Conservation (phyloP, 92 coral and sea anemone genomes). For the Porites cylindrica region DNA sequence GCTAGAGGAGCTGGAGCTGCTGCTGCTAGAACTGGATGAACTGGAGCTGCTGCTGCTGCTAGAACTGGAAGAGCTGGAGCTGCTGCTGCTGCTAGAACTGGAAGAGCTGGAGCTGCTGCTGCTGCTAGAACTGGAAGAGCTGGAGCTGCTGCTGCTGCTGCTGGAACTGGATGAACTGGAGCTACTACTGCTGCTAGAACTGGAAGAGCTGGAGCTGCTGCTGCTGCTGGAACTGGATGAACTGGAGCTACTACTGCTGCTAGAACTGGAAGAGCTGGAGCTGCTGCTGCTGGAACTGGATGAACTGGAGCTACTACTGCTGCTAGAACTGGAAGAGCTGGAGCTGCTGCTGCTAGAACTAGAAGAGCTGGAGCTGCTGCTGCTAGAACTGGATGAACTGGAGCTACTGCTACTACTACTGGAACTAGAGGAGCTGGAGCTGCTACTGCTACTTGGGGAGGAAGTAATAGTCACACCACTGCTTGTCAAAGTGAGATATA, state of each 20-base stretch:
- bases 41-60: conserved; percentile 15
- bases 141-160: too few relatives aligned
- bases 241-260: neutral
- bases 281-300: neutral
- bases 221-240: neutral
- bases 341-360: neutral
- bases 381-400: neutral
- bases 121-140: too few relatives aligned
- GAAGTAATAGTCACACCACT: conserved; percentile 20
- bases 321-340: neutral
- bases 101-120: too few relatives aligned
- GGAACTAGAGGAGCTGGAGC: conserved; percentile 2
- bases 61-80: neutral
- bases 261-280: conserved; percentile 5
- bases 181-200: neutral
- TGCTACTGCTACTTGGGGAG: neutral
- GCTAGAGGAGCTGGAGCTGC: neutral
- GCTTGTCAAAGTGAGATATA: conserved; percentile 1
- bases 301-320: neutral
- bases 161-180: neutral
- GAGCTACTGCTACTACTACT: neutral
- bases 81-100: neutral
- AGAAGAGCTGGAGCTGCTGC: neutral
- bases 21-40: neutral
- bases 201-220: conserved; percentile 2